Conservation (phyloP, 2,797 vertebrate species). For the Rallus crepitans region DNA sequence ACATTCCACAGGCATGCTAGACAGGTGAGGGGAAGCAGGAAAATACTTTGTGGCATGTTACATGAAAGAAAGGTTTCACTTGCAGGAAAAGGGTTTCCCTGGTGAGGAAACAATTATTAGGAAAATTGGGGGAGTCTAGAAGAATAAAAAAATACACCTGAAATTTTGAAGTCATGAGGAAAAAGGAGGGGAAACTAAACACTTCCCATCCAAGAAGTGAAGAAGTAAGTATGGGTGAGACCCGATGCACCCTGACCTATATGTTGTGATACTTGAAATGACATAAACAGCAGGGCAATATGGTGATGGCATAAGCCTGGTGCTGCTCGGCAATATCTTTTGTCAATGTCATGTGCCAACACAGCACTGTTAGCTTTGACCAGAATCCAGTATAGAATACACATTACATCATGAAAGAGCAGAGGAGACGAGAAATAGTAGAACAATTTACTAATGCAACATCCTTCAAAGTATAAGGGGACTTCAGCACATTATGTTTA, state of each 20-base stretch:
- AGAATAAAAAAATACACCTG: neutral
- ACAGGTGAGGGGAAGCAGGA: neutral
- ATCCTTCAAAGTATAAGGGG: neutral
- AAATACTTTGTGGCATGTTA: neutral
- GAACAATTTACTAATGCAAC: neutral
- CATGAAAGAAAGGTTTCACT: neutral
- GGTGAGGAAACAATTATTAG: neutral
- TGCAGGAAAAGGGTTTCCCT: neutral
- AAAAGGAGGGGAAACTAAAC: neutral
- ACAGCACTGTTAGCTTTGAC: neutral
- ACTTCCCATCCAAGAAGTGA: neutral
- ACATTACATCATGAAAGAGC: neutral
- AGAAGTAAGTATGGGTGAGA: neutral
- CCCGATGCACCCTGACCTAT: neutral
- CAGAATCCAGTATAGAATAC: neutral
- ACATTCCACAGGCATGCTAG: accelerated
- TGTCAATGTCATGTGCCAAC: neutral
- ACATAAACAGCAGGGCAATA: neutral
- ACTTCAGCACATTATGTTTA: neutral
- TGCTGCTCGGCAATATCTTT: neutral
- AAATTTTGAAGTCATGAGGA: neutral
- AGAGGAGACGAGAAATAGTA: neutral
- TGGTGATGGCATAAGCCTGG: neutral
- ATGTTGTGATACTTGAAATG: neutral
- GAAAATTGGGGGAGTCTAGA: neutral